Conservation (phyloP, 2,888 invertebrate species). For the Caenorhabditis parvicauda region DNA sequence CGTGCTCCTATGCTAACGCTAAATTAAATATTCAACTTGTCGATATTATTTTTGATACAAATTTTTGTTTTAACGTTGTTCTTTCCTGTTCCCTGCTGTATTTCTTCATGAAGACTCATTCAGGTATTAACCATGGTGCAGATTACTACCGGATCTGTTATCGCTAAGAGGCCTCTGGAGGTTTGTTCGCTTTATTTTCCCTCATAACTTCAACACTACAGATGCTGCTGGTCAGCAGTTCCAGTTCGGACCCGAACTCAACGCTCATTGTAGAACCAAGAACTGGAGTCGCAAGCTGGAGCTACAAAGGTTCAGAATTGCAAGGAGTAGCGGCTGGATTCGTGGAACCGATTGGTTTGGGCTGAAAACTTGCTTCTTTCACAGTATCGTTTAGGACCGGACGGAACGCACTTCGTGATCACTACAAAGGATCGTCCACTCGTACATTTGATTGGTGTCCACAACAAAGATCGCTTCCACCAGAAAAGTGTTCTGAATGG, state of each 20-base stretch:
- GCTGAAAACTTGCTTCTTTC: background rate
- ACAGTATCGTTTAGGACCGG: conserved; percentile 19
- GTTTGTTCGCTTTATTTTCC: no score
- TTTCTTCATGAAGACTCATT: no score
- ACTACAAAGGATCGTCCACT: conserved; percentile 42
- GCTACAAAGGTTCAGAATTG: conserved; percentile 51
- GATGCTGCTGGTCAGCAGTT: conserved; percentile 35
- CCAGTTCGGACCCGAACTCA: conserved; percentile 44
- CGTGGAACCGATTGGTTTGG: conserved; percentile 40
- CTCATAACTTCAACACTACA: no score
- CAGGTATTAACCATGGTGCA: no score
- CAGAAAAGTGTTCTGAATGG: conserved; percentile 40
- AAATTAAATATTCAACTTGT: no score
- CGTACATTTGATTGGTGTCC: conserved; percentile 39
- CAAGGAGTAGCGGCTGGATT: conserved; percentile 41
- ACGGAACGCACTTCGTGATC: conserved; percentile 38
- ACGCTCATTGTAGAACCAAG: conserved; percentile 47
- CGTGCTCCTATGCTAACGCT: no score
- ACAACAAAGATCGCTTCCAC: conserved; percentile 37
- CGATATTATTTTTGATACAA: no score
- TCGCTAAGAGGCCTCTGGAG: no score
- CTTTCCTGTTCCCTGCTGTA: no score
- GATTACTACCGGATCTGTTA: no score
- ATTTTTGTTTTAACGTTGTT: no score
- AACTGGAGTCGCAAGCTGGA: conserved; percentile 49